Evolutionary conservation across 2,888 invertebrate genomes (phyloP).

Genomic region (Ceraclea dissimilis): DNA sequence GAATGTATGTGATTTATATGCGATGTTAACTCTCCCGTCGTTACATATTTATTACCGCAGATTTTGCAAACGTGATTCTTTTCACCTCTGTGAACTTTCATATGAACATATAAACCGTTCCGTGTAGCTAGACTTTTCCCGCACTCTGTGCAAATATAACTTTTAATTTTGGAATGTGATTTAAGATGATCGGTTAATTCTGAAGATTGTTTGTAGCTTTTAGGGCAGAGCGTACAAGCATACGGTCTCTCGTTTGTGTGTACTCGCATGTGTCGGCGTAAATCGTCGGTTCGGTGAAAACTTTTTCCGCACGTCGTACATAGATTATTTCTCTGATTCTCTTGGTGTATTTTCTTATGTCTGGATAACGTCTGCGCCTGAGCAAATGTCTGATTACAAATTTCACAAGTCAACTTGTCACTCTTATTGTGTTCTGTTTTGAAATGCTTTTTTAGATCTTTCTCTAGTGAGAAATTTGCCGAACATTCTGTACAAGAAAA

Average conservation of each 20-base stretch:
- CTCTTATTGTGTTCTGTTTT: slow-evolving; percentile 15
- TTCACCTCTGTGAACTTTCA: slow-evolving; percentile 27
- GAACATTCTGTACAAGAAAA: slow-evolving; percentile 36
- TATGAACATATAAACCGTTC: slow-evolving; percentile 28
- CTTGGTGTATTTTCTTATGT: slow-evolving; percentile 32
- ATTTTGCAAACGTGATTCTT: slow-evolving; percentile 27
- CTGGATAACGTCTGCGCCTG: slow-evolving; percentile 38
- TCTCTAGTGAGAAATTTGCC: slow-evolving; percentile 32
- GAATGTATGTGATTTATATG: slow-evolving; percentile 27
- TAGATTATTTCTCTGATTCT: slow-evolving; percentile 26
- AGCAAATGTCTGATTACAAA: slow-evolving; percentile 37
- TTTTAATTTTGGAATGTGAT: slow-evolving; percentile 25
- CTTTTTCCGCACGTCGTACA: slow-evolving; percentile 28
- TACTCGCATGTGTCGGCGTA: slow-evolving; percentile 29
- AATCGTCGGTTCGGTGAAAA: slow-evolving; percentile 28
- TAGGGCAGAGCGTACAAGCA: slow-evolving; percentile 28
- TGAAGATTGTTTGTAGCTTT: slow-evolving; percentile 28
- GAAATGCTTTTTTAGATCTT: slow-evolving; percentile 31
- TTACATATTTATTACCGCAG: slow-evolving; percentile 27
- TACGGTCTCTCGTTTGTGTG: slow-evolving; percentile 30
- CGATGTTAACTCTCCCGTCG: slow-evolving; percentile 26
- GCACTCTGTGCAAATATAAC: slow-evolving; percentile 27
- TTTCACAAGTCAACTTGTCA: slow-evolving; percentile 30
- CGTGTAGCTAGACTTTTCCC: slow-evolving; percentile 27
- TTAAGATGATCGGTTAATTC: slow-evolving; percentile 27